phyloP scores from a whole-genome alignment of 2,797 vertebrate genomes.

The Avahi laniger region DNA sequence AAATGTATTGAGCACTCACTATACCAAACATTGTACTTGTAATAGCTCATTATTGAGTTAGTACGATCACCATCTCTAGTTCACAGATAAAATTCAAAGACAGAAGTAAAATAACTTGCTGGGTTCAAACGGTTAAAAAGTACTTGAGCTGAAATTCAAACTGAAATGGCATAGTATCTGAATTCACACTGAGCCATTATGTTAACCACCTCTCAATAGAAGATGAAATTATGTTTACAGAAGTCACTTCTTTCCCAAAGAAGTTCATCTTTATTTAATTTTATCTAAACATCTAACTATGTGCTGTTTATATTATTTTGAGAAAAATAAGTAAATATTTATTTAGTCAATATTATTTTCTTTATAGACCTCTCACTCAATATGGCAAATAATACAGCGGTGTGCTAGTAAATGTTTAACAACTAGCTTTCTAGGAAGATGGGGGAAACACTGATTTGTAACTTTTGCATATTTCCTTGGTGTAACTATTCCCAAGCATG shows the following conservation, averaged over 20 bases:
- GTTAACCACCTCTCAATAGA: neutral
- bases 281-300: neutral
- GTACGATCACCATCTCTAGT: neutral
- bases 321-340: constrained; percentile 42
- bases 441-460: neutral
- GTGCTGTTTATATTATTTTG: neutral
- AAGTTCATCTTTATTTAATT: neutral
- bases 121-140: neutral
- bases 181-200: neutral
- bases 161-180: neutral
- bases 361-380: neutral
- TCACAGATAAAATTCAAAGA: neutral
- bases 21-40: neutral
- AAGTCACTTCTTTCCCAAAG: neutral
- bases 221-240: neutral
- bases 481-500: neutral
- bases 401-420: neutral
- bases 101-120: constrained; percentile 15
- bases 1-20: constrained; percentile 16
- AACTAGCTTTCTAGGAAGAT: neutral
- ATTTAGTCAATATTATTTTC: neutral
- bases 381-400: neutral
- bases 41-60: constrained; percentile 24
- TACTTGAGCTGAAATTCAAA: neutral
- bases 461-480: neutral